phyloP scores from a whole-genome alignment of 1,140 invertebrate genomes.

The Polyergus mexicanus region DNA sequence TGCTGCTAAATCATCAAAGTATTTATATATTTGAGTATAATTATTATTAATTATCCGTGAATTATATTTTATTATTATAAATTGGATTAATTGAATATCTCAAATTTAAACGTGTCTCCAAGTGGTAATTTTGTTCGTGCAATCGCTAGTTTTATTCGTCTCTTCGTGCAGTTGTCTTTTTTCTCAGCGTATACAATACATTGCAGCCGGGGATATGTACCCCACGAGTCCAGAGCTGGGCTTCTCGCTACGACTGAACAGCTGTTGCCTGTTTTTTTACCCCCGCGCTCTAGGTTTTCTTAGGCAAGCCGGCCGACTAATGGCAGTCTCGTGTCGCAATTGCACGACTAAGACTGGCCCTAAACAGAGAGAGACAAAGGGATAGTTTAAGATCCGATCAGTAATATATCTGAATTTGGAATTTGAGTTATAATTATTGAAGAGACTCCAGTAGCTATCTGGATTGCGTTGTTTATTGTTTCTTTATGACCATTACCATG shows the following conservation, averaged over 20 bases:
- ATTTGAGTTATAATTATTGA: neutral
- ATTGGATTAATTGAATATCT: neutral
- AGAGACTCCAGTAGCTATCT: neutral
- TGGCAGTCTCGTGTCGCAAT: conserved; percentile 33
- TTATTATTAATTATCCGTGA: conserved; percentile 5
- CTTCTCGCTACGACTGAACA: conserved; percentile 36
- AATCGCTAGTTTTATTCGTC: conserved; percentile 16
- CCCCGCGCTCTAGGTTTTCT: conserved; percentile 41
- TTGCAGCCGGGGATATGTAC: conserved; percentile 28
- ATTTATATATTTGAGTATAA: neutral
- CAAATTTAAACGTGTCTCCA: neutral
- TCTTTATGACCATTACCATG: neutral
- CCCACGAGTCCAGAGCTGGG: conserved; percentile 19
- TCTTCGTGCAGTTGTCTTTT: conserved; percentile 22
- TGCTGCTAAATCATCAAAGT: neutral
- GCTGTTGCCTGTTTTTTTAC: conserved; percentile 60
- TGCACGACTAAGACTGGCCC: conserved; percentile 24
- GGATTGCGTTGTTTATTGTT: neutral
- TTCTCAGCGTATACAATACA: conserved; percentile 5
- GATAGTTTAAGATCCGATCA: neutral
- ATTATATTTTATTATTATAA: conserved; percentile 8
- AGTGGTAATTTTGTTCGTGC: conserved; percentile 17
- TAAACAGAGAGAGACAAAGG: neutral
- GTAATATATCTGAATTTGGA: neutral
- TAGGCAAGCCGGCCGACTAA: conserved; percentile 32